Conservation (phyloP, 1,140 invertebrate species). For the Megathymus violae region DNA sequence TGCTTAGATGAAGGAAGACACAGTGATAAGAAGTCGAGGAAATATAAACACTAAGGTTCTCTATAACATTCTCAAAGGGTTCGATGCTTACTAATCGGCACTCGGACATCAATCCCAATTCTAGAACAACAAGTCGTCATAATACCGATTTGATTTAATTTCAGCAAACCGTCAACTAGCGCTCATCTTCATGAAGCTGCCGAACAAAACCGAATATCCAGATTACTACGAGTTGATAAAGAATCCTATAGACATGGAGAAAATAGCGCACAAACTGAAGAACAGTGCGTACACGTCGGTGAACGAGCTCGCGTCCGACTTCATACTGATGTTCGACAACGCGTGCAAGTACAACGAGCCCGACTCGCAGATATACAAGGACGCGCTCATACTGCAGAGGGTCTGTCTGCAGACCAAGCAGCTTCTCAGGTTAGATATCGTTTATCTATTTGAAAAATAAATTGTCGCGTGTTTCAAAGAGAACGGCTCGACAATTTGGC, state of each 20-base stretch:
- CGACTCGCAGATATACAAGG: slow-evolving; percentile 99
- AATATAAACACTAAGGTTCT: too few species aligned
- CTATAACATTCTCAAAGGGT: too few species aligned
- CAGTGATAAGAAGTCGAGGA: too few species aligned
- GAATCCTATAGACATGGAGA: slow-evolving; percentile 98
- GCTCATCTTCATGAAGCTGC: slow-evolving; percentile 97
- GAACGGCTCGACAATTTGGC: too few species aligned
- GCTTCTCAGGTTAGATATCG: slow-evolving; percentile 86
- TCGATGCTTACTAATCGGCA: too few species aligned
- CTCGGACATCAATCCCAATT: too few species aligned
- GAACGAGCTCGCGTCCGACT: slow-evolving; percentile 96
- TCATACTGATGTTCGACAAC: slow-evolving; percentile 99
- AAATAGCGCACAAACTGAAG: slow-evolving; percentile 95
- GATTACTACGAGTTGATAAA: slow-evolving; percentile 99
- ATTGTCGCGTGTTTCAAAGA: too few species aligned
- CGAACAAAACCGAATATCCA: slow-evolving; percentile 97
- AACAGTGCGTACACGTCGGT: slow-evolving; percentile 91
- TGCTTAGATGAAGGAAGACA: too few species aligned
- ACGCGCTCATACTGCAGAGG: slow-evolving; percentile 96
- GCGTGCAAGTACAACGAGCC: slow-evolving; percentile 99
- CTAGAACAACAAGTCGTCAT: too few species aligned
- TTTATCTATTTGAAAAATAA: too few species aligned
- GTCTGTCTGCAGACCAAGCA: slow-evolving; percentile 96
- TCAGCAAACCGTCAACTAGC: slow-evolving; percentile 90
- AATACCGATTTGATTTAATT: slow-evolving; percentile 34